Evolutionary conservation across 2,888 invertebrate genomes (phyloP).

Genomic region (Cantharis lateralis): DNA sequence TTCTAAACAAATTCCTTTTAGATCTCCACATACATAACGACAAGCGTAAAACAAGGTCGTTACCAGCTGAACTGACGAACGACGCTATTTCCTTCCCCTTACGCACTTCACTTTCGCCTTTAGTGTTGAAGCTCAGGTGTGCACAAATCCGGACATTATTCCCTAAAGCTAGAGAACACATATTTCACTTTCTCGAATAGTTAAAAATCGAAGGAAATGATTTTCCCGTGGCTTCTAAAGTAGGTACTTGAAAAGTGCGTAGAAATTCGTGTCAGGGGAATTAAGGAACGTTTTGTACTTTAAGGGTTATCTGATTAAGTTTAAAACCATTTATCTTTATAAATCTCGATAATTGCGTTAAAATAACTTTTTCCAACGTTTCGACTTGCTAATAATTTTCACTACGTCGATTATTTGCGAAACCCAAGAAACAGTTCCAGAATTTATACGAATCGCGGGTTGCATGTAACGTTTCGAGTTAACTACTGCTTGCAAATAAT

Average conservation of each 20-base stretch:
- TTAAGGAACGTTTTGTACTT: constrained; percentile 9
- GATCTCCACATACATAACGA: constrained; percentile 45
- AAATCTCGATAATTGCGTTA: constrained; percentile 10
- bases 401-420: not conserved
- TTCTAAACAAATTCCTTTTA: constrained; percentile 40
- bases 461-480: constrained; percentile 10
- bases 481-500: constrained; percentile 15
- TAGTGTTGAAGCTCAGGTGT: constrained; percentile 30
- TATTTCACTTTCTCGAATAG: constrained; percentile 28
- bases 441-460: not conserved
- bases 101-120: constrained; percentile 30
- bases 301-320: constrained; percentile 8
- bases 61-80: constrained; percentile 44
- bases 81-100: constrained; percentile 40
- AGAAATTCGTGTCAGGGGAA: constrained; percentile 13
- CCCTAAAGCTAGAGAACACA: constrained; percentile 25
- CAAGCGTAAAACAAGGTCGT: constrained; percentile 45
- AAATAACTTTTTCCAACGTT: constrained; percentile 1
- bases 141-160: constrained; percentile 30
- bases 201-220: constrained; percentile 22
- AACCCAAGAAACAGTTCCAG: not conserved
- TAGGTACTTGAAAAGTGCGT: constrained; percentile 12
- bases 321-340: constrained; percentile 5
- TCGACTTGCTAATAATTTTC: not conserved
- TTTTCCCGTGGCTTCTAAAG: constrained; percentile 10